phyloP scores from a whole-genome alignment of 2,113 vertebrate genomes.

The Lutjanus erythropterus region DNA sequence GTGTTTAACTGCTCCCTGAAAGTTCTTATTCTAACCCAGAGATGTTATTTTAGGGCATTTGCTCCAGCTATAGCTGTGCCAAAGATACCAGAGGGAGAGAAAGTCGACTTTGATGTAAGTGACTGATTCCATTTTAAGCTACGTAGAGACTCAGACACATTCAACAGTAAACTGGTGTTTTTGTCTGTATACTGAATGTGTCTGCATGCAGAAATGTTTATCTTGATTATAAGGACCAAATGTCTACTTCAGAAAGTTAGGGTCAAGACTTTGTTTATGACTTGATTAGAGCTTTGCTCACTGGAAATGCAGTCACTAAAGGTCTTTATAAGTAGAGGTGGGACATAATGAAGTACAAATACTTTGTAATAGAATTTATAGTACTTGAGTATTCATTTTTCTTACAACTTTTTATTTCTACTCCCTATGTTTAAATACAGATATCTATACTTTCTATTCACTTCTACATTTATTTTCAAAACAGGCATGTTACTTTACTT shows the following conservation, averaged over 20 bases:
- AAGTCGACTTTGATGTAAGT: slow-evolving; percentile 86
- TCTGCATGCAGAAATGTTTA: not conserved
- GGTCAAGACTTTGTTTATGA: not conserved
- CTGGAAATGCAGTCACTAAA: not conserved
- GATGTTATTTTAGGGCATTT: slow-evolving; percentile 61
- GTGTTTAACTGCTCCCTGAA: not conserved
- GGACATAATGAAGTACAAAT: too few species aligned
- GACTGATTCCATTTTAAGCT: too few species aligned
- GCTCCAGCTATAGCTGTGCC: slow-evolving; percentile 74
- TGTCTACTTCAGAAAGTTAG: not conserved
- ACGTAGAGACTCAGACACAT: not conserved
- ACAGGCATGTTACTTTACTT: too few species aligned
- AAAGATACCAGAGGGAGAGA: slow-evolving; percentile 84
- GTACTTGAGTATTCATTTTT: too few species aligned
- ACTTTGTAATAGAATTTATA: too few species aligned
- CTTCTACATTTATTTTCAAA: too few species aligned
- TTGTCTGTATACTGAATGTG: not conserved
- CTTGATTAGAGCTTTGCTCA: not conserved
- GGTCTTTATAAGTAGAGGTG: not conserved
- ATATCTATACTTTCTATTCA: too few species aligned
- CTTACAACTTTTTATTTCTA: too few species aligned
- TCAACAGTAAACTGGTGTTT: not conserved
- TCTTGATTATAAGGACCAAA: not conserved
- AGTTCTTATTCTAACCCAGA: slow-evolving; percentile 12
- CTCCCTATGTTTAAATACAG: too few species aligned